These are phyloP conservation scores for Sapayoa aenigma DNA, from an alignment of 2,113 vertebrate species.

Conservation along the genomic window DNA sequence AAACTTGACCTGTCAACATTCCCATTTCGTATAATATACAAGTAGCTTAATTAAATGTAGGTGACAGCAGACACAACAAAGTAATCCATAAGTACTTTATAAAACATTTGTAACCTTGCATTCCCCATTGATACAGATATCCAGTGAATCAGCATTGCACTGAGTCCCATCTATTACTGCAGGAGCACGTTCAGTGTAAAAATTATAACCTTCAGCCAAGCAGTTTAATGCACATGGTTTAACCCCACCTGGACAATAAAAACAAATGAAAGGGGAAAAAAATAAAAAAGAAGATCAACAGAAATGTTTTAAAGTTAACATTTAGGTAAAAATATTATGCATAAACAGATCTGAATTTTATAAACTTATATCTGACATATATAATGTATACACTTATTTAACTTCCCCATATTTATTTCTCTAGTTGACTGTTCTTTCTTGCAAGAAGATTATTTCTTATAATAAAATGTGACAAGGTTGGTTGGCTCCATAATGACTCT, in stretches of 20 bases:
- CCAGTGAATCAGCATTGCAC: slow-evolving; percentile 93
- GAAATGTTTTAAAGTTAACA: not conserved
- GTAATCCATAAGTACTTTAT: not conserved
- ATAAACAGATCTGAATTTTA: not conserved
- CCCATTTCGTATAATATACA: not conserved
- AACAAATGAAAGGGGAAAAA: not conserved
- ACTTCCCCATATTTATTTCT: not conserved
- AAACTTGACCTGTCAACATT: not conserved
- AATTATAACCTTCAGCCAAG: slow-evolving; percentile 97
- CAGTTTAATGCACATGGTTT: slow-evolving; percentile 97
- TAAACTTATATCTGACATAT: not conserved
- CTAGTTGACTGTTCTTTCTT: not conserved
- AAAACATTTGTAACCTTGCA: slow-evolving; percentile 86
- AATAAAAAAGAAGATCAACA: not conserved
- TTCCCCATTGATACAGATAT: slow-evolving; percentile 99
- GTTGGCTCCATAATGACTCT: not conserved
- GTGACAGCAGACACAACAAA: not conserved
- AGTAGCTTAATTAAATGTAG: not conserved
- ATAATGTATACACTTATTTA: not conserved
- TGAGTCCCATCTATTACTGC: slow-evolving; percentile 96
- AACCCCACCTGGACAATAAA: slow-evolving; percentile 85
- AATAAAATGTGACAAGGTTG: not conserved
- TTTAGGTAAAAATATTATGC: not conserved
- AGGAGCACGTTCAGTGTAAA: slow-evolving; percentile 96
- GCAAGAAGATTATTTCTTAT: not conserved